Conservation (phyloP, 2,888 invertebrate genomes). For the Diogma glabrata region DNA sequence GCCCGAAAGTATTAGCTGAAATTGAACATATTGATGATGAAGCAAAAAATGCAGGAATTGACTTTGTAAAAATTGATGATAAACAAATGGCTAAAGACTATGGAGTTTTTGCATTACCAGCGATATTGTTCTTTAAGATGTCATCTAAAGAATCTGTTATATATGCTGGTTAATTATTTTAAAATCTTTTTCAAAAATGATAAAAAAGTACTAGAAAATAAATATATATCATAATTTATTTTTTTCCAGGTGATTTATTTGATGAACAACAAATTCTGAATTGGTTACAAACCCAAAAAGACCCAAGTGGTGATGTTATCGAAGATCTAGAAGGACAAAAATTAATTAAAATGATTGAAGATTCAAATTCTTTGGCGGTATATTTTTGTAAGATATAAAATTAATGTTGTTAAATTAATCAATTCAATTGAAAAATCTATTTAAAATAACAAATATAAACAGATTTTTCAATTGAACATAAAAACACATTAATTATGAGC, state of each 20-base stretch:
- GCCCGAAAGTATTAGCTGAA: constrained; percentile 73
- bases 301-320: constrained; percentile 82
- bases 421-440: neutral
- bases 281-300: constrained; percentile 84
- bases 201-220: neutral
- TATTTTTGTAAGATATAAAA: constrained; percentile 77
- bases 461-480: no score
- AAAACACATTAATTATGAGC: no score
- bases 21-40: constrained; percentile 92
- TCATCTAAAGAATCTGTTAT: constrained; percentile 83
- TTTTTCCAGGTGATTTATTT: constrained; percentile 58
- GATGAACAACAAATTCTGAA: constrained; percentile 80
- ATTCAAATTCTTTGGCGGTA: constrained; percentile 72
- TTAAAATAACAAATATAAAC: neutral
- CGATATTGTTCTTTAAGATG: constrained; percentile 79
- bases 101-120: constrained; percentile 83
- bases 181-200: neutral
- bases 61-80: constrained; percentile 87
- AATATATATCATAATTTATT: neutral
- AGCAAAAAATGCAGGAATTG: constrained; percentile 79
- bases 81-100: constrained; percentile 74
- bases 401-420: neutral
- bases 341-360: constrained; percentile 60
- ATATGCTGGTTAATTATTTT: constrained; percentile 64
- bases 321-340: constrained; percentile 77